A percentile compares a stretch with the other conserved stretches of the same genome.
Conservation (phyloP, 1,140 invertebrate genomes). For the Cydia fagiglandana region DNA sequence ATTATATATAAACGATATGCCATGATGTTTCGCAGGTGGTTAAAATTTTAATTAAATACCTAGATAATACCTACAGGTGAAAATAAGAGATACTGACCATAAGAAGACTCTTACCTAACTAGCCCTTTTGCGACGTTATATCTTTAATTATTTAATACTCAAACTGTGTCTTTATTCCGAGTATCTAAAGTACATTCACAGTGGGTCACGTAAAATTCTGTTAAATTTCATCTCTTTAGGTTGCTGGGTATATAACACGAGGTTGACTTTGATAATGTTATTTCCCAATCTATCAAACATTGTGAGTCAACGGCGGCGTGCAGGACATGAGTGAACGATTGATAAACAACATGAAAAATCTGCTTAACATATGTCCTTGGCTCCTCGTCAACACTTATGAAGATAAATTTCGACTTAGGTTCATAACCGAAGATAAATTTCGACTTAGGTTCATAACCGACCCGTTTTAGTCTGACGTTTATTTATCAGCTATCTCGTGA, state of each 20-base stretch:
- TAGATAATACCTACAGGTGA: no score
- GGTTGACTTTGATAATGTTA: conserved; percentile 42
- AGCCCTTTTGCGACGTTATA: no score
- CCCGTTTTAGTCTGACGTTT: not conserved
- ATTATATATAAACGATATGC: no score
- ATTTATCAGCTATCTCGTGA: not conserved
- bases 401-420: not conserved
- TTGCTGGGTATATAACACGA: not conserved
- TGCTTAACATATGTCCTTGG: conserved; percentile 17
- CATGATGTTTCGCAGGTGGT: no score
- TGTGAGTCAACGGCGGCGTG: conserved; percentile 32
- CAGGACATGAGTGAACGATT: conserved; percentile 19
- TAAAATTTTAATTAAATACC: no score
- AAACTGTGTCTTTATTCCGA: no score
- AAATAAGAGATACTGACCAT: no score
- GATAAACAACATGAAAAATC: conserved; percentile 29
- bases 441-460: not conserved
- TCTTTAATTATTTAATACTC: no score
- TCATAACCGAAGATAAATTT: not conserved
- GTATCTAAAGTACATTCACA: not conserved
- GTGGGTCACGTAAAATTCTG: not conserved
- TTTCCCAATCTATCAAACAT: conserved; percentile 51
- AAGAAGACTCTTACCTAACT: no score
- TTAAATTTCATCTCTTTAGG: not conserved
- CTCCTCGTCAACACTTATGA: not conserved